A percentile compares a stretch with the other conserved stretches of the same genome.
Evolutionary conservation across 2,113 vertebrate species (phyloP).

Genomic region (Jacana jacana): DNA sequence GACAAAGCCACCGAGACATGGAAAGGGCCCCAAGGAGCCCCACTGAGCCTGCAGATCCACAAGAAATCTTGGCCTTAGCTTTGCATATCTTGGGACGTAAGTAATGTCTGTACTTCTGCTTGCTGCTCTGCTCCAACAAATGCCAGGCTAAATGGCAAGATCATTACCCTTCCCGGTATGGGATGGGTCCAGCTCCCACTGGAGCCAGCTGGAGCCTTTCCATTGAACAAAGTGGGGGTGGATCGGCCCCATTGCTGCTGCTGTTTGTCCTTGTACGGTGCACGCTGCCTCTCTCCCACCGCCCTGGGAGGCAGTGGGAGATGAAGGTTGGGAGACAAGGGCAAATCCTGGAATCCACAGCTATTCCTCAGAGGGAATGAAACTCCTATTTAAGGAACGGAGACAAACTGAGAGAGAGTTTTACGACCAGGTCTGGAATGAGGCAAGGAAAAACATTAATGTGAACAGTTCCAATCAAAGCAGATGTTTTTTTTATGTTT

Average conservation of each 20-base stretch:
- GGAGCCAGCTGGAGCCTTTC: conserved; percentile 32
- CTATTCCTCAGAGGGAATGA: not conserved
- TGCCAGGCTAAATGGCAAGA: conserved; percentile 37
- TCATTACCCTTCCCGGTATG: not conserved
- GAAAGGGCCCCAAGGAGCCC: not conserved
- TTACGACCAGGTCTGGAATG: not conserved
- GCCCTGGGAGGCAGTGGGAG: rapidly evolving
- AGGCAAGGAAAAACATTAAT: not conserved
- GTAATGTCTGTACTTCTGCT: conserved; percentile 40
- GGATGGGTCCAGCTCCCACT: not conserved
- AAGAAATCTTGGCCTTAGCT: conserved; percentile 39
- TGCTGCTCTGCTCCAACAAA: not conserved
- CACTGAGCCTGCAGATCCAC: not conserved
- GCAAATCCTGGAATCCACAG: not conserved
- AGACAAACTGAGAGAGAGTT: not conserved
- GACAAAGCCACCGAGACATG: not conserved
- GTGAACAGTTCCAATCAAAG: not conserved
- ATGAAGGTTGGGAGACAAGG: not conserved
- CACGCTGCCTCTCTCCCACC: rapidly evolving
- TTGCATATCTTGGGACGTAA: not conserved
- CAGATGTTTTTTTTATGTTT: not conserved
- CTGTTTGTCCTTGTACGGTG: not conserved
- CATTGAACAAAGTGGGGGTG: not conserved
- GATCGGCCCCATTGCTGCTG: not conserved
- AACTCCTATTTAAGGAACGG: conserved; percentile 14